Base-by-base conservation (phyloP, 2,113 vertebrate species). In the Progne subis region DNA sequence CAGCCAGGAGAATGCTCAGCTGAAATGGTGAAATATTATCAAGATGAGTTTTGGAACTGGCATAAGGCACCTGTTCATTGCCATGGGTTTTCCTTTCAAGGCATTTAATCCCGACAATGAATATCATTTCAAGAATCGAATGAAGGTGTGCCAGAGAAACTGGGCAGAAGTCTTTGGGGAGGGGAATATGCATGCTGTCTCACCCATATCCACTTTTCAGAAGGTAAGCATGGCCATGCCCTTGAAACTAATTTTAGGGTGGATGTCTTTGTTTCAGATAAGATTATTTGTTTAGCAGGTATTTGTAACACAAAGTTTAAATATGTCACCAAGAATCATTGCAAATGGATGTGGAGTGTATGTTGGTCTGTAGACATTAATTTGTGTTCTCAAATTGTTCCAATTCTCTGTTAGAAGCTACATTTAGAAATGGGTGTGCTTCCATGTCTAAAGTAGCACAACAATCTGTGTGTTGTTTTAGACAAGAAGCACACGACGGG, bases 121-220 rank as follows among this genome's bases (percentile, higher is more conserved):
- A 94, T 99, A 99, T 97, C 99, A 99, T 96, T 99, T 99, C 97
- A 99, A 99, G 98, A 99, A 99, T 91, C 98, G 99, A 91, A 99
- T 99, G 99, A 99, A 99, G 97, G 97, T 98, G 3, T 99, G 98
- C 95, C 99, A 99, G 94, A 99, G 99, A 96, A 99, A 99, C 97
- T 99, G 99, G 99, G 98, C 98, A 18, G 99, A 99, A 82, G 98
- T 99, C 69, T 99, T 99, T 67, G 99, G 99, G 90, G 99, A 99
- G 29, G 99, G 99, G 68, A 99, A 98, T 97, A 98, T 98, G 98
- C 99, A 99, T 94, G 99, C 99, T 8, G 96, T 99, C 72, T 99
- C 99, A 6, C 99, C 99, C 34, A 97, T 98, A 76, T 99, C 99
- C 92, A 97, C 98, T 64, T 99, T 99, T 93, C 99, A 99, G 91